Base-by-base conservation (phyloP, 2,113 vertebrate genomes). In the Pterocles burchelli region DNA sequence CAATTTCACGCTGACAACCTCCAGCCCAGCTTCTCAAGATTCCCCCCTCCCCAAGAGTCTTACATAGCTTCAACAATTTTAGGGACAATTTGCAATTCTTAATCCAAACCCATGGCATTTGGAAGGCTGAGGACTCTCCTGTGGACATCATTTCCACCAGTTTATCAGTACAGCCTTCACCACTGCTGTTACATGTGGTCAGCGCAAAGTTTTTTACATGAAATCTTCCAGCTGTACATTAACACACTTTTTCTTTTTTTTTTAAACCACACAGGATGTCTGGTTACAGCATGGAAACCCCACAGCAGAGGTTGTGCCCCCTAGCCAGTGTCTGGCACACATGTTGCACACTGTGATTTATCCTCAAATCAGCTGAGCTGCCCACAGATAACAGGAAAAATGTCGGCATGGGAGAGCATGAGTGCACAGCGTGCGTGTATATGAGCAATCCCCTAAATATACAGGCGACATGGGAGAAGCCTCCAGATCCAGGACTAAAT, bases 401-500 rank as follows among this genome's bases (percentile, higher is more conserved):
- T 13, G 83, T 22, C 13, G 45, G 82, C 62, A 76, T 1, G 2
- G n/a, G 88, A 33, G 58, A 76, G 54, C 0, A 0, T 11, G 68
- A 93, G 90, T 4, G 5, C 78, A 22, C 9, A 1, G 54, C 7
- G 4, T 49, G n/a, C 33, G 65, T 33, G 75, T 36, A 8, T 58
- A 49, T 59, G 91, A 93, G 86, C 93, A 81, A 96, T 74, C 65
- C 84, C 62, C 89, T 29, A 74, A 91, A 89, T 74, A 75, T 33
- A 31, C 38, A 9, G 59, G 49, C 82, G 72, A 13, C 9, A 68
- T 4, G 59, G 93, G 83, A 96, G 88, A 92, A 96, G 90, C 76
- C 93, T 94, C 11, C 20, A 62, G 80, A 87, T 86, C 45, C 90
- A 90, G 83, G 93, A 33, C 90, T 96, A 94, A 92, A 97, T 92